A percentile compares a stretch with the other conserved stretches of the same genome.
Conservation (phyloP, 2,888 invertebrate species). For the Oscheius onirici region DNA sequence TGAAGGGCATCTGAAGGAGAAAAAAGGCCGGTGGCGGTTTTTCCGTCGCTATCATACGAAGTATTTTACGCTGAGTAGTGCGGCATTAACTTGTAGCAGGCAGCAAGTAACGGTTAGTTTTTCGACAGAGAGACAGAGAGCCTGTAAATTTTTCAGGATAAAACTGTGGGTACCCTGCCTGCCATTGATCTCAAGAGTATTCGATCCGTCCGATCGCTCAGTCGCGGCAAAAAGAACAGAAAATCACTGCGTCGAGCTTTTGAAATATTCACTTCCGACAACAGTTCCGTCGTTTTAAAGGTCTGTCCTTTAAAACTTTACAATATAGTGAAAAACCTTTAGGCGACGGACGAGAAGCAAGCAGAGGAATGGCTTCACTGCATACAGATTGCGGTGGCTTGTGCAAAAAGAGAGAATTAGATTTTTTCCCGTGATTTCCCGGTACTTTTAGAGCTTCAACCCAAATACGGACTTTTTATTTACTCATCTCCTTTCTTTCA, state of each 20-base stretch:
- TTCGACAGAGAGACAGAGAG: too few species aligned
- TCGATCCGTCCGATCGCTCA: slow-evolving; percentile 90
- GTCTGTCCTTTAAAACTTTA: slow-evolving; percentile 36
- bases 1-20: slow-evolving; percentile 86
- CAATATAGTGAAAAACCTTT: slow-evolving; percentile 29
- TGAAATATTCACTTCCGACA: slow-evolving; percentile 87
- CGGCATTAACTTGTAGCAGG: slow-evolving; percentile 82
- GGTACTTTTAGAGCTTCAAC: slow-evolving; percentile 2
- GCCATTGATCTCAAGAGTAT: slow-evolving; percentile 89
- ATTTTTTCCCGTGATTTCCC: slow-evolving; percentile 20
- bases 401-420: slow-evolving; percentile 77
- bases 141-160: slow-evolving; percentile 38
- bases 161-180: slow-evolving; percentile 37
- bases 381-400: slow-evolving; percentile 89
- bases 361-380: slow-evolving; percentile 96
- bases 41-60: slow-evolving; percentile 91
- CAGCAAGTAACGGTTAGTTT: slow-evolving; percentile 37
- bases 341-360: slow-evolving; percentile 89
- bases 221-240: slow-evolving; percentile 80
- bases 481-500: neutral
- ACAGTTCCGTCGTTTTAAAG: slow-evolving; percentile 89
- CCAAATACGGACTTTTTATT: slow-evolving; percentile 1
- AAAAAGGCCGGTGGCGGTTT: slow-evolving; percentile 89
- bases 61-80: slow-evolving; percentile 91
- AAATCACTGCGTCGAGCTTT: slow-evolving; percentile 90